Evolutionary conservation across 2,888 invertebrate genomes (phyloP).

Genomic region (Heliconius charithonia): DNA sequence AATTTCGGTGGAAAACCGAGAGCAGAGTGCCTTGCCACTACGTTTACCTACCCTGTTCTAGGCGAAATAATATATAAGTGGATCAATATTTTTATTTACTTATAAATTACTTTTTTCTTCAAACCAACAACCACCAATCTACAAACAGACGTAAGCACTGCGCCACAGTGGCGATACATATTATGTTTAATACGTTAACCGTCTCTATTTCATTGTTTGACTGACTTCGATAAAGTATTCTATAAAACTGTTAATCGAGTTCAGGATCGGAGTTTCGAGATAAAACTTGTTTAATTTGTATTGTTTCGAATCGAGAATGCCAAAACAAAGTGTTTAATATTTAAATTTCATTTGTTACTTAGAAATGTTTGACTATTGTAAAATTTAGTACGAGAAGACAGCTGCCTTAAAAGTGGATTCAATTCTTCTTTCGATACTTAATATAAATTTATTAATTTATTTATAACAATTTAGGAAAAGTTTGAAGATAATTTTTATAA

Average conservation of each 20-base stretch:
- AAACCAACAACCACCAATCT: neutral
- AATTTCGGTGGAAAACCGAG: no score
- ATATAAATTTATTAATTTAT: no score
- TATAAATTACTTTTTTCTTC: no score
- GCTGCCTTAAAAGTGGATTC: neutral
- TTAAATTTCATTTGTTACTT: conserved; percentile 32
- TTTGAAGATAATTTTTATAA: no score
- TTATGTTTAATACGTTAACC: neutral
- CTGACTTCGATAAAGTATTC: conserved; percentile 10
- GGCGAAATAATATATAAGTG: no score
- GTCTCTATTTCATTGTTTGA: conserved; percentile 8
- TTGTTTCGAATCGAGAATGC: conserved; percentile 32
- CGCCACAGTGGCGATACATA: neutral
- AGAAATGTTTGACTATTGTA: neutral
- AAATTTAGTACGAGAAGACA: conserved; percentile 2
- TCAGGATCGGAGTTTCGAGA: conserved; percentile 26
- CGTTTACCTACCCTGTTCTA: no score
- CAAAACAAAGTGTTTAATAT: conserved; percentile 30
- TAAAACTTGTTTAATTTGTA: conserved; percentile 44
- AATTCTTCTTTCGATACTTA: no score
- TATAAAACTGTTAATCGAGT: conserved; percentile 29
- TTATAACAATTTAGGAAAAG: no score
- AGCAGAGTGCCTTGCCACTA: no score
- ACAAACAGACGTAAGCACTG: neutral
- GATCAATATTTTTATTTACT: no score